phyloP scores from a whole-genome alignment of 2,113 vertebrate genomes.

The Spea multiplicata region DNA sequence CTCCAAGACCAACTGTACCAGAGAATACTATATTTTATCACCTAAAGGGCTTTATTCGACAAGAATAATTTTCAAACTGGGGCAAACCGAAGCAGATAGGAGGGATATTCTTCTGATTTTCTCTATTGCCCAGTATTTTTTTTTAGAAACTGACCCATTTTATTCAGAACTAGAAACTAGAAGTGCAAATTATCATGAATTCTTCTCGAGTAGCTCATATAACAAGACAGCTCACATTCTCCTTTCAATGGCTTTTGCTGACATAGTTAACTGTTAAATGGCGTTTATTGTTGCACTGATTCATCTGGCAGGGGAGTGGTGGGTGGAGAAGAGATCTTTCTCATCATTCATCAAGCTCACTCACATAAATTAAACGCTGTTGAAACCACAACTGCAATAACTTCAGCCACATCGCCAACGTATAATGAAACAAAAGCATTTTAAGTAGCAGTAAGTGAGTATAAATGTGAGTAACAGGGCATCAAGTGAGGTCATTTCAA shows the following conservation, averaged over 20 bases:
- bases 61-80: too few species aligned
- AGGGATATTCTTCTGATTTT: too few species aligned
- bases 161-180: too few species aligned
- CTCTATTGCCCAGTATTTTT: too few species aligned
- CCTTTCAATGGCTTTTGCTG: neutral
- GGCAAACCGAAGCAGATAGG: too few species aligned
- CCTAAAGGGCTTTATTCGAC: too few species aligned
- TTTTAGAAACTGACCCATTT: too few species aligned
- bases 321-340: slow-evolving; percentile 29
- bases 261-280: neutral
- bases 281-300: neutral
- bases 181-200: neutral
- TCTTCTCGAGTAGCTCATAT: neutral
- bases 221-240: neutral
- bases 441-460: too few species aligned
- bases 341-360: slow-evolving; percentile 22
- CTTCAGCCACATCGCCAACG: neutral
- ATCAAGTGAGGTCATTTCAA: too few species aligned
- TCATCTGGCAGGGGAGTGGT: slow-evolving; percentile 25
- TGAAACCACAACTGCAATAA: slow-evolving; percentile 33
- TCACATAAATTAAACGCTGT: slow-evolving; percentile 15
- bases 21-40: too few species aligned
- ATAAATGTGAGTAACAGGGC: too few species aligned
- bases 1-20: too few species aligned
- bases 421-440: neutral